Evolutionary conservation across 2,113 vertebrate species (phyloP), one percentile per base, ranked within the genome.

Genomic region (Ochotona princeps): DNA sequence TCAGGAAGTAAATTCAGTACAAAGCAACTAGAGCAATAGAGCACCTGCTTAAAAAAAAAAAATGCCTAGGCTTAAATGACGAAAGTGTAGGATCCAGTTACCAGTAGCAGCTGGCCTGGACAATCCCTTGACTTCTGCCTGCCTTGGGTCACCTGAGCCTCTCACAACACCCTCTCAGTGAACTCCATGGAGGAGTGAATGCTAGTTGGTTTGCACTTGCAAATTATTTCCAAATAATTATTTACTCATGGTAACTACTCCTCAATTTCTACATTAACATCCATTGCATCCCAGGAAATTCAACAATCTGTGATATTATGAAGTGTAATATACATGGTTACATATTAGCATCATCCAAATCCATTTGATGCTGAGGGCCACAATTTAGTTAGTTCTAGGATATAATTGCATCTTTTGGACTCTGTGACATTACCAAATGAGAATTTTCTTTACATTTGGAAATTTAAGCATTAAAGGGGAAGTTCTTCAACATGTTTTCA

Each of bases 21-120:
- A 85, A 90, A 60, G 61, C 9, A 51, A n/a, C 3, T 26, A 32
- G 1, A 32, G 1, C 32, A 73, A n/a, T 47, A 54, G 25, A 49
- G 3, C 6, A 51, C 5, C 11, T 15, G 12, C 12, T 49, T 63
- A 30, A 67, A 74, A 0, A 0, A 17, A 0, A 17, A 30, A 60
- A 60, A 5, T 90, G 15, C 9, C 1, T 23, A 28, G 47, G n/a
- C n/a, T 82, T 35, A 49, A 15, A n/a, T 32, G 44, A 51, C 57
- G 73, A 73, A 25, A 88, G 54, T 57, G 14, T 20, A 18, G 18
- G 13, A 57, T 57, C 54, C 38, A 15, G 28, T 32, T 44, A 38
- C 57, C 79, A 79, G 25, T 83, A 74, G 10, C 85, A 69, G 30
- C 4, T 2, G 47, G 49, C 75, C 65, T n/a, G 57, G 17, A 32